Percentiles rank a stretch among this genome's conserved stretches.
Conservation (phyloP, 2,113 vertebrate species). For the Pseudonaja textilis region DNA sequence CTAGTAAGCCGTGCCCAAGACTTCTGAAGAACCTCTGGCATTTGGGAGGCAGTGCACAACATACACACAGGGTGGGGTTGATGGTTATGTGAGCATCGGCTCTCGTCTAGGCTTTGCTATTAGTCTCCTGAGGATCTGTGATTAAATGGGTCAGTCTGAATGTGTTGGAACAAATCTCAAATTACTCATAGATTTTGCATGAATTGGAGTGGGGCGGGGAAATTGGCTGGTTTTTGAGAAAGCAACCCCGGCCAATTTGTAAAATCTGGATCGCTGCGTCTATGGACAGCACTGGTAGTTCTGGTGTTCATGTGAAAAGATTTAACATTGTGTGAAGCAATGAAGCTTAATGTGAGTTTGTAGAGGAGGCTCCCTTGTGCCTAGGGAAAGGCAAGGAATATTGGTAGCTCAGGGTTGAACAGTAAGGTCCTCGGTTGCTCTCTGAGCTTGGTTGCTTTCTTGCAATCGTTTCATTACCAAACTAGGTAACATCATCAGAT, state of each 20-base stretch:
- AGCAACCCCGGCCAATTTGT: not conserved
- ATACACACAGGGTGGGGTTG: not conserved
- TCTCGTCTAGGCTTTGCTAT: not conserved
- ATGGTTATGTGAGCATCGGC: not conserved
- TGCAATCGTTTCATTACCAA: too few relatives aligned
- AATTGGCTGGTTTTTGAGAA: not conserved
- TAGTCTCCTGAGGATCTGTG: not conserved
- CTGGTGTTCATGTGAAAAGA: not conserved
- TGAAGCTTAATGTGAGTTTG: not conserved
- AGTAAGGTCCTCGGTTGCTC: too few relatives aligned
- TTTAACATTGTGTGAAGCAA: not conserved
- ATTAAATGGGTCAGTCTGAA: not conserved
- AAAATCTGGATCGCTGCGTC: not conserved
- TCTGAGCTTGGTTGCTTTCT: too few relatives aligned
- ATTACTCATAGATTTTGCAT: not conserved
- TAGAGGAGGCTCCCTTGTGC: too few relatives aligned
- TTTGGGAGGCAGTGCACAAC: too few relatives aligned
- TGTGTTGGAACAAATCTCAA: not conserved
- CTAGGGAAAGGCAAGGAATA: too few relatives aligned
- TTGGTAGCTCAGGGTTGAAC: too few relatives aligned
- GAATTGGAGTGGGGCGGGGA: not conserved
- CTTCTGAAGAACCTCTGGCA: too few relatives aligned
- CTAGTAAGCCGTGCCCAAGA: too few relatives aligned
- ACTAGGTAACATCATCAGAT: too few relatives aligned
- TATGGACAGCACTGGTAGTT: not conserved